Evolutionary conservation across 2,888 invertebrate genomes (phyloP), one percentile per base, ranked within the genome.

Genomic region (Netelia virgata): DNA sequence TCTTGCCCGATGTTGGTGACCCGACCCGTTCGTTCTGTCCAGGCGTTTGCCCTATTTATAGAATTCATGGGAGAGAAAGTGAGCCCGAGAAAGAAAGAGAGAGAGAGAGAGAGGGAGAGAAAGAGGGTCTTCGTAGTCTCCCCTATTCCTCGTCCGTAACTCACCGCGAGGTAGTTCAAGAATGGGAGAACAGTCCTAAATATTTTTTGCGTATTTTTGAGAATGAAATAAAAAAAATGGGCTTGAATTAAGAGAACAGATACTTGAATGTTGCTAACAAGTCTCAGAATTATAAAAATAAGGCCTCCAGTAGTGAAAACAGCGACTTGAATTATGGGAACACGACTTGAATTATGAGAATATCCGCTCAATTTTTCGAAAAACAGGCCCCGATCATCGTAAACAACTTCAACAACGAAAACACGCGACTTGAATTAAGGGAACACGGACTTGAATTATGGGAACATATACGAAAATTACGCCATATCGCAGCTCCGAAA

Each of bases 11-110:
- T 82, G 84, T 82, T 82, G 84, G 84, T 85, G 84, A 85, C 84
- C 84, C 82, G 84, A 85, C 78, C 84, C 82, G 82, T 82, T 70
- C 74, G 82, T 82, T 78, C 84, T 79, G 84, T 85, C 84, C 84
- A 85, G 82, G 82, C 78, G 82, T 82, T 79, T 76, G 57, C 20
- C 36, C 84, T 85, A 85, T 85, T 85, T 85, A 85, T 85, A 85
- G 77, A 81, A 66, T 68, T 57, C 50, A 70, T 57, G 70, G 70
- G 84, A 84, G 75, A 82, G 57, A 57, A 57, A 57, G 16, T 53
- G 28, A 28, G 28, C 5, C 28, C 28, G 28, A 28, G 28, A 28
- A 28, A 28, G 28, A 28, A 5, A 5, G 5, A 28, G 28, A 28
- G 23, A 23, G 23, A 23, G 23, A 23, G 23, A 23, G 23, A 23